These are phyloP conservation scores for Halichoeres trimaculatus DNA, from an alignment of 2,113 vertebrate genomes.

Conservation along the genomic window DNA sequence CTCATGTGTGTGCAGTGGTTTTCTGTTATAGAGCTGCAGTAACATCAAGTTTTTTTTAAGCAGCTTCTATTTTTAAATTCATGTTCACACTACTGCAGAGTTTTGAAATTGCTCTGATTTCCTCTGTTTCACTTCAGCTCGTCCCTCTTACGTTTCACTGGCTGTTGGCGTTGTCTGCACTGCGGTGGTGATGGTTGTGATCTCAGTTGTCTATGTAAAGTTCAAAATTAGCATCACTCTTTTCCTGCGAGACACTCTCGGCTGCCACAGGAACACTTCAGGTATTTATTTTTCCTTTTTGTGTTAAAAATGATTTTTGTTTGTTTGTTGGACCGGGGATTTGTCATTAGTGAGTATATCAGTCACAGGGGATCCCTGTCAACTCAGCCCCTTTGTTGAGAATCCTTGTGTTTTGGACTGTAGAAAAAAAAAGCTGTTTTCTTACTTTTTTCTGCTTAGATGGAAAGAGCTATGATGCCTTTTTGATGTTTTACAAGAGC, in stretches of 20 bases:
- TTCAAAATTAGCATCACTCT: constrained; percentile 67
- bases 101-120: neutral
- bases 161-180: neutral
- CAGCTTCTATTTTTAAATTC: neutral
- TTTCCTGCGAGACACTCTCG: constrained; percentile 64
- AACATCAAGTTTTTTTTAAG: neutral
- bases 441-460: constrained; percentile 59
- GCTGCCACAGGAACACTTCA: constrained; percentile 31
- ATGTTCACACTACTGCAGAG: neutral
- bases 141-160: constrained; percentile 4
- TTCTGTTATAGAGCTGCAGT: no score
- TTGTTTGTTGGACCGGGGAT: no score
- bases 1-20: no score
- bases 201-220: constrained; percentile 48
- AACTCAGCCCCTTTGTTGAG: no score
- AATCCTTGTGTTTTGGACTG: no score
- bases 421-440: neutral
- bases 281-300: constrained; percentile 43
- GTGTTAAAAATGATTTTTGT: neutral
- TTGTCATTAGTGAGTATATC: no score
- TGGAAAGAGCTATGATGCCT: constrained; percentile 77
- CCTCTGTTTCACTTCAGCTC: constrained; percentile 38
- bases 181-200: constrained; percentile 2
- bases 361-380: no score
- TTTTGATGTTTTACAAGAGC: constrained; percentile 71